A percentile compares a stretch with the other conserved stretches of the same genome.
Evolutionary conservation across 2,113 vertebrate species (phyloP).

Genomic region (Syngnathoides biaculeatus): DNA sequence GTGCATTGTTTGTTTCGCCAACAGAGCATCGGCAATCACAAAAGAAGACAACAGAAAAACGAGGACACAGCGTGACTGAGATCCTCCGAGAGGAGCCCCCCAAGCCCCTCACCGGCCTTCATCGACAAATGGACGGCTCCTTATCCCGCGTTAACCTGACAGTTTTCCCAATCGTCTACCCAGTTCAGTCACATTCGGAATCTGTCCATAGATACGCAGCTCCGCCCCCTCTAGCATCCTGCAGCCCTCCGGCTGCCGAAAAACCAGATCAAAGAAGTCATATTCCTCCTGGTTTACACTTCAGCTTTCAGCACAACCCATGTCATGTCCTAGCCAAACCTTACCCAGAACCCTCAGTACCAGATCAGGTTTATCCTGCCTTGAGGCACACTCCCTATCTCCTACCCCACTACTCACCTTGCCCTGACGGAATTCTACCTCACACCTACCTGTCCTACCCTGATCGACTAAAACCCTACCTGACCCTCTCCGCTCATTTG

Average conservation of each 20-base stretch:
- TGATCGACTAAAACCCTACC: slow-evolving; percentile 44
- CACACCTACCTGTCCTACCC: slow-evolving; percentile 46
- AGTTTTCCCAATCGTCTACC: slow-evolving; percentile 53
- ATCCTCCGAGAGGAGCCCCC: slow-evolving; percentile 58
- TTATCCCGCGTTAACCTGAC: slow-evolving; percentile 31
- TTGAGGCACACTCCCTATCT: slow-evolving; percentile 42
- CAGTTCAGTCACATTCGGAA: slow-evolving; percentile 44
- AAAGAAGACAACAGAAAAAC: slow-evolving; percentile 43
- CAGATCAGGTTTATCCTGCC: slow-evolving; percentile 24
- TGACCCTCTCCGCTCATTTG: slow-evolving; percentile 34
- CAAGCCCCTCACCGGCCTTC: slow-evolving; percentile 16
- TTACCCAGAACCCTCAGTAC: slow-evolving; percentile 33
- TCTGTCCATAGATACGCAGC: slow-evolving; percentile 34
- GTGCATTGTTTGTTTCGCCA: slow-evolving; percentile 4
- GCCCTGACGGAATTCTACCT: slow-evolving; percentile 49
- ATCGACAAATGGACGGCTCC: slow-evolving; percentile 12
- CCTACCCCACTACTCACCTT: slow-evolving; percentile 51
- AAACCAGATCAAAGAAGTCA: slow-evolving; percentile 24
- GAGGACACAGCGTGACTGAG: slow-evolving; percentile 67
- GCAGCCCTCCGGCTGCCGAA: slow-evolving; percentile 38
- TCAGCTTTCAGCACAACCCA: slow-evolving; percentile 39
- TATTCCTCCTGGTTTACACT: slow-evolving; percentile 35
- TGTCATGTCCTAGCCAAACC: slow-evolving; percentile 21
- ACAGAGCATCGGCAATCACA: slow-evolving; percentile 41
- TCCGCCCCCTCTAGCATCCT: slow-evolving; percentile 36